Evolutionary conservation across 1,140 invertebrate species (phyloP).

Genomic region (Heliconius eleuchia): DNA sequence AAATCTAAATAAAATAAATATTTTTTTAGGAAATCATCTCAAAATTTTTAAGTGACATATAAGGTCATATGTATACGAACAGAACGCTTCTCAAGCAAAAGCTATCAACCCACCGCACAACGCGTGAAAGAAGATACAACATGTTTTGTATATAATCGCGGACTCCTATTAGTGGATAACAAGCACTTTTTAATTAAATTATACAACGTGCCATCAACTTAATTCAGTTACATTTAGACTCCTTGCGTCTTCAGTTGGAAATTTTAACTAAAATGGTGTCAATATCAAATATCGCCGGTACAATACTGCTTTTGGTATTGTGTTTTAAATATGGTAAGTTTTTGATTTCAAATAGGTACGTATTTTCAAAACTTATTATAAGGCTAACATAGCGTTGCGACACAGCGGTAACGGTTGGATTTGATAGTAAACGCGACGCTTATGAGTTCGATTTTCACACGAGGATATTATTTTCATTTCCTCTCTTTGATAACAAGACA

Average conservation of each 20-base stretch:
- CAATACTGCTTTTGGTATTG: conserved; percentile 17
- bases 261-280: conserved; percentile 16
- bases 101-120: not conserved
- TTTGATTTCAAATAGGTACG: not conserved
- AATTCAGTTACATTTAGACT: conserved; percentile 29
- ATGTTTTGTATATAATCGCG: not conserved
- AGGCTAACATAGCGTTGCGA: no score
- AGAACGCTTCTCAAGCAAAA: no score
- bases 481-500: no score
- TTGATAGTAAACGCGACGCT: no score
- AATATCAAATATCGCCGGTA: conserved; percentile 17
- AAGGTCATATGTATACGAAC: no score
- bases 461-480: no score
- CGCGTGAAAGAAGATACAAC: not conserved
- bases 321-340: conserved; percentile 38
- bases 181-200: conserved; percentile 36
- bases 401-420: no score
- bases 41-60: no score
- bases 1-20: no score
- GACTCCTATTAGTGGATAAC: conserved; percentile 7
- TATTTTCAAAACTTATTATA: no score
- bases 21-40: no score
- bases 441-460: no score
- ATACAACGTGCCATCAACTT: conserved; percentile 21
- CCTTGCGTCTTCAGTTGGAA: conserved; percentile 5